A percentile compares a stretch with the other conserved stretches of the same genome.
Conservation (phyloP, 2,797 vertebrate genomes). For the Pantherophis alleghaniensis region DNA sequence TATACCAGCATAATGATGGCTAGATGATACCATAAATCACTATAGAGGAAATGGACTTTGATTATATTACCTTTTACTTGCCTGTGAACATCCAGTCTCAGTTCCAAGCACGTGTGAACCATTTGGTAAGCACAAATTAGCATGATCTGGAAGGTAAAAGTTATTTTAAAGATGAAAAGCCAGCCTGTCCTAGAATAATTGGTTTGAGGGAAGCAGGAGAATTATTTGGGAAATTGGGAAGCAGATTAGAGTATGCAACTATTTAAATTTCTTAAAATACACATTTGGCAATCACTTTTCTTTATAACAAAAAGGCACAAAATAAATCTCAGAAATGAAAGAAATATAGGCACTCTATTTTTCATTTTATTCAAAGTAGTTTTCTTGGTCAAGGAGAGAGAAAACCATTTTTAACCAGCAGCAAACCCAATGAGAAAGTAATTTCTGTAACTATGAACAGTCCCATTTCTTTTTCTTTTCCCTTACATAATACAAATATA, state of each 20-base stretch:
- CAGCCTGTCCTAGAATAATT: not conserved
- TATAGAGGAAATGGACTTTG: not conserved
- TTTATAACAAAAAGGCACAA: not conserved
- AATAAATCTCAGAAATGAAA: not conserved
- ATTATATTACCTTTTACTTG: not conserved
- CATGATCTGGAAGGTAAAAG: not conserved
- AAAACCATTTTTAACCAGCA: not conserved
- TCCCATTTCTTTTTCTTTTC: not conserved
- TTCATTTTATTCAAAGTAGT: not conserved
- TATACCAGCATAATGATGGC: not conserved
- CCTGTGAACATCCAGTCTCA: not conserved
- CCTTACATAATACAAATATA: not conserved
- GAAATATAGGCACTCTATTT: not conserved
- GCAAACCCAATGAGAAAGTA: not conserved
- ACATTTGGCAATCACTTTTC: not conserved
- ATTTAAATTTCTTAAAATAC: not conserved
- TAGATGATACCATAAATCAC: not conserved
- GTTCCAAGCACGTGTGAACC: not conserved
- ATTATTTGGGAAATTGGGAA: not conserved
- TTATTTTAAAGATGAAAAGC: not conserved
- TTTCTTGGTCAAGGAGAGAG: not conserved
- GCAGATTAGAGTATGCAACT: not conserved
- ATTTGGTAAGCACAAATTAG: not conserved
- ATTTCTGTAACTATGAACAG: not conserved
- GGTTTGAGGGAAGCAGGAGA: not conserved